Evolutionary conservation across 2,888 invertebrate species (phyloP).

Genomic region (Pollenia amentaria): DNA sequence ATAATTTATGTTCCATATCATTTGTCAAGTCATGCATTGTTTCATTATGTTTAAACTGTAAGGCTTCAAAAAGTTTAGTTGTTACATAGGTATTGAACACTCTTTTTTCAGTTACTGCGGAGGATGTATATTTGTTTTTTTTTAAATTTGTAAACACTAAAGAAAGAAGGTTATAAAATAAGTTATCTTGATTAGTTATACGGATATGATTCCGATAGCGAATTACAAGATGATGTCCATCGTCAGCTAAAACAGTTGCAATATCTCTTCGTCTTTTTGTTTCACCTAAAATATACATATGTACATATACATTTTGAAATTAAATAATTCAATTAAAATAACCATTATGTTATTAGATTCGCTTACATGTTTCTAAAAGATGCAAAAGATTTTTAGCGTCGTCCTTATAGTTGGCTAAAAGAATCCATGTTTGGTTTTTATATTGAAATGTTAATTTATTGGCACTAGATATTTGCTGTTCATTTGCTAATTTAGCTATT

Average conservation of each 20-base stretch:
- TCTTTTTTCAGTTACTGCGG: conserved; percentile 50
- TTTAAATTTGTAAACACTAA: conserved; percentile 71
- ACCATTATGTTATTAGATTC: not conserved
- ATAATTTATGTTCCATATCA: conserved; percentile 10
- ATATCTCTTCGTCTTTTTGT: conserved; percentile 5
- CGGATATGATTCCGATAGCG: conserved; percentile 7
- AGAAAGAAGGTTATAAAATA: conserved; percentile 71
- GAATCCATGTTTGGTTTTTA: conserved; percentile 38
- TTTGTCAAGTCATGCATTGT: not conserved
- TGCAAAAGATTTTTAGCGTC: conserved; percentile 25
- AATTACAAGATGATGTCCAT: conserved; percentile 24
- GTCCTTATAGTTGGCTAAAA: conserved; percentile 47
- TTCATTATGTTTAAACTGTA: conserved; percentile 76
- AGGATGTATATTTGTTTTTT: not conserved
- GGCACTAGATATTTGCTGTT: not conserved
- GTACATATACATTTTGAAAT: not conserved
- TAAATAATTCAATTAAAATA: not conserved
- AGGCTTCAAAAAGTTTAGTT: conserved; percentile 79
- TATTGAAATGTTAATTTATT: conserved; percentile 7
- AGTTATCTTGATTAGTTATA: not conserved
- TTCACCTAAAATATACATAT: conserved; percentile 16
- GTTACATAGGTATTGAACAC: conserved; percentile 80
- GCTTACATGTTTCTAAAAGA: conserved; percentile 40
- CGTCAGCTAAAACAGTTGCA: conserved; percentile 23
- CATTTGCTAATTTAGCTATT: conserved; percentile 54